Conservation (phyloP, 2,113 vertebrate genomes). For the Eclectus roratus region DNA sequence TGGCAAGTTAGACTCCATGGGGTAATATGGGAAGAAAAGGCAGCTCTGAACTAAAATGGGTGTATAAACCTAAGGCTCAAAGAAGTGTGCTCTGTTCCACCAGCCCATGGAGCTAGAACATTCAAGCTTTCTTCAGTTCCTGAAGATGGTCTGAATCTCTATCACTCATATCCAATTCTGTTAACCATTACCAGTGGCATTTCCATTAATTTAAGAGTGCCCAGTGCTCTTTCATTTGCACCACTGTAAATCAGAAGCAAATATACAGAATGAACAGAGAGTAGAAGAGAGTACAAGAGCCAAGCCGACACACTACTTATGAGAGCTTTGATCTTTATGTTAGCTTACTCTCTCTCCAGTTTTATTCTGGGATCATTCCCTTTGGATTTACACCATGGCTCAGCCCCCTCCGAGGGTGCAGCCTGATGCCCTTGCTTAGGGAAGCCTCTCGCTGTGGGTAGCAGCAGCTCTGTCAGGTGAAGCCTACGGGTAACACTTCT, state of each 20-base stretch:
- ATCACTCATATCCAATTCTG: too few species aligned
- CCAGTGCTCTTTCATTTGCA: not conserved
- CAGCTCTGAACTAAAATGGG: not conserved
- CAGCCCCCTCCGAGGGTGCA: not conserved
- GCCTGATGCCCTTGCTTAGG: accelerated
- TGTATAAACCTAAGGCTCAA: not conserved
- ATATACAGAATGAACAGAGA: accelerated
- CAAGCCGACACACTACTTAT: not conserved
- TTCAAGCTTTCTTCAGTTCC: not conserved
- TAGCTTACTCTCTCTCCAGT: not conserved
- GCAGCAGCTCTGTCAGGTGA: not conserved
- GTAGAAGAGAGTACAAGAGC: not conserved
- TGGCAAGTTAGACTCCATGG: not conserved
- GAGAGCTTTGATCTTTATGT: not conserved
- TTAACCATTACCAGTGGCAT: not conserved
- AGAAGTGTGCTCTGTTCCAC: not conserved
- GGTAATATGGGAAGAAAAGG: not conserved
- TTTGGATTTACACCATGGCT: not conserved
- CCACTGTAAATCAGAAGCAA: not conserved
- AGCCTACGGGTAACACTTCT: accelerated
- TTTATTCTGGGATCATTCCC: not conserved
- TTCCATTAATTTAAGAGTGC: not conserved
- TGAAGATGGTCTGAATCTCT: not conserved
- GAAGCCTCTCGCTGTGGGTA: not conserved
- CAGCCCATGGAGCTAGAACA: not conserved